Conservation (phyloP, 2,888 invertebrate species). For the Epinotia bilunana region DNA sequence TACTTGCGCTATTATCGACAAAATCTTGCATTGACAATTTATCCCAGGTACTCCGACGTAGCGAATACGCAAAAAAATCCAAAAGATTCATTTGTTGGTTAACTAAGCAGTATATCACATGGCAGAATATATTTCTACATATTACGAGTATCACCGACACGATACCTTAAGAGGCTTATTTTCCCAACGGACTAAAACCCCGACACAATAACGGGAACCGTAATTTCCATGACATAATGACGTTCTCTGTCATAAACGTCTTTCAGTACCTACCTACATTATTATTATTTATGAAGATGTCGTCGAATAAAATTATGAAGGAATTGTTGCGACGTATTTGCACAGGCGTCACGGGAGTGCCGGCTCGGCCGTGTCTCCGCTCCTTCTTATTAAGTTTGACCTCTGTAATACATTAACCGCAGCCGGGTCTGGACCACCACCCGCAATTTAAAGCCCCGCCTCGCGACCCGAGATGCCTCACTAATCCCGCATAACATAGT, state of each 20-base stretch:
- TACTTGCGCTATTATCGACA: constrained; percentile 40
- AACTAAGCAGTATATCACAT: not conserved
- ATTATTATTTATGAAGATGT: constrained; percentile 53
- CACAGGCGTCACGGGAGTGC: constrained; percentile 46
- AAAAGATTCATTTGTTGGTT: not conserved
- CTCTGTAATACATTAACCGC: constrained; percentile 61
- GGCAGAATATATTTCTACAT: not conserved
- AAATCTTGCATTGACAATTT: constrained; percentile 36
- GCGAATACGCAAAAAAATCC: not conserved
- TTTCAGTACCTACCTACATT: constrained; percentile 32
- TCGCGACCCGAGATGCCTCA: constrained; percentile 53
- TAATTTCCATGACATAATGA: constrained; percentile 40
- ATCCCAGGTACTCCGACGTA: not conserved
- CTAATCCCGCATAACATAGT: constrained; percentile 66
- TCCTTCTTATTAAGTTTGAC: constrained; percentile 64
- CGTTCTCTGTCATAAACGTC: constrained; percentile 31
- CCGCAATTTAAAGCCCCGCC: constrained; percentile 62
- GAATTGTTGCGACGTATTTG: constrained; percentile 54
- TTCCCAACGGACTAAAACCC: constrained; percentile 17
- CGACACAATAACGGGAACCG: constrained; percentile 21
- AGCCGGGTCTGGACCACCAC: constrained; percentile 56
- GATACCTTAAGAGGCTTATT: constrained; percentile 7
- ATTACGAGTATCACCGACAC: not conserved
- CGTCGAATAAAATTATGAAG: constrained; percentile 58
- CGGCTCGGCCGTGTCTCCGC: constrained; percentile 46